phyloP scores from a whole-genome alignment of 2,797 vertebrate species.

The Pachyuromys duprasi region DNA sequence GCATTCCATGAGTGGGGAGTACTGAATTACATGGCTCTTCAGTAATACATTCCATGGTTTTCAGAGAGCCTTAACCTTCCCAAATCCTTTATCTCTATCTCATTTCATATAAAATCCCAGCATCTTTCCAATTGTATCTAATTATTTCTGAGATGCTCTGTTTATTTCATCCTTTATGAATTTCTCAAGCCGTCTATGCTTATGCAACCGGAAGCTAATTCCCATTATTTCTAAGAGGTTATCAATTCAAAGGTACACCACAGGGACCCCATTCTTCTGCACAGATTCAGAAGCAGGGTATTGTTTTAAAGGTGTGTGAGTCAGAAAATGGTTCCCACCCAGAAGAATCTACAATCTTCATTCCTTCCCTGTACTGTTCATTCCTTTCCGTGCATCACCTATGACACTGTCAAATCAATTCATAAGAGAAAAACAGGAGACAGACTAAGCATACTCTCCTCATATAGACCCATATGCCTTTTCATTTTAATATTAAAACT shows the following conservation, averaged over 20 bases:
- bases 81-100: conserved; percentile 22
- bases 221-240: conserved; percentile 27
- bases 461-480: conserved; percentile 15
- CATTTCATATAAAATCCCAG: conserved; percentile 32
- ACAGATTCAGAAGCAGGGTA: not conserved
- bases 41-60: conserved; percentile 70
- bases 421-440: conserved; percentile 20
- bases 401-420: conserved; percentile 63
- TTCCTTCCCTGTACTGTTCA: conserved; percentile 43
- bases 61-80: conserved; percentile 44
- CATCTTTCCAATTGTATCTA: conserved; percentile 34
- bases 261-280: not conserved
- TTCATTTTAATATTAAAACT: conserved; percentile 67
- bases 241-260: conserved; percentile 39
- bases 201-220: conserved; percentile 40
- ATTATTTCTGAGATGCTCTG: conserved; percentile 33
- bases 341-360: not conserved
- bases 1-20: conserved; percentile 77
- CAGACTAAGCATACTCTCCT: not conserved
- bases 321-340: conserved; percentile 46
- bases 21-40: conserved; percentile 82
- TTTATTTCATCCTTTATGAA: conserved; percentile 55
- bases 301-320: conserved; percentile 4
- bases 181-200: conserved; percentile 53
- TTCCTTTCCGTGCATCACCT: conserved; percentile 54